Percentiles rank a stretch among this genome's conserved stretches.
These are phyloP conservation scores for Neomorphus geoffroyi DNA, from an alignment of 2,797 vertebrate genomes.

Conservation along the genomic window DNA sequence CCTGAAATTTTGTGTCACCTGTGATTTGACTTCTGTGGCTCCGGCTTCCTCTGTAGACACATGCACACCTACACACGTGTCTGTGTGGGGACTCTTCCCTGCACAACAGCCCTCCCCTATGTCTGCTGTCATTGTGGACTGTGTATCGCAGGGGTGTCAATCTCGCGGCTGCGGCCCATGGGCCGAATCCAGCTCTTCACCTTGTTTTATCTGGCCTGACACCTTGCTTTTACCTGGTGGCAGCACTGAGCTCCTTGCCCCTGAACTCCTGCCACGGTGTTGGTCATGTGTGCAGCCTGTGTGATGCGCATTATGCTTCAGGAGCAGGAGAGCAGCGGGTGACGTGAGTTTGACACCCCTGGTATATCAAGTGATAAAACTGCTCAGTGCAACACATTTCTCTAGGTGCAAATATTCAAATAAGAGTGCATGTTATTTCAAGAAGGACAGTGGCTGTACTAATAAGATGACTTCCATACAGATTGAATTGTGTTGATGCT, in stretches of 20 bases:
- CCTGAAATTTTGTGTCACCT: neutral
- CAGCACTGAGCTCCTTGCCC: too few species aligned
- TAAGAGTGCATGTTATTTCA: neutral
- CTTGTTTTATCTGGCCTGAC: too few species aligned
- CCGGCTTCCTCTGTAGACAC: neutral
- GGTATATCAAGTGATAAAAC: neutral
- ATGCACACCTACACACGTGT: fast-evolving
- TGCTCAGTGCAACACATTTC: neutral
- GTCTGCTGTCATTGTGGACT: neutral
- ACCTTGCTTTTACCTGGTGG: too few species aligned
- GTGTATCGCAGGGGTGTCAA: too few species aligned
- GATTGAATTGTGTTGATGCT: neutral
- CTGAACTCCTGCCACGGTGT: too few species aligned
- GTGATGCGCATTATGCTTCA: too few species aligned
- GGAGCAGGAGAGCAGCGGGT: too few species aligned
- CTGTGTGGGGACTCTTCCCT: neutral
- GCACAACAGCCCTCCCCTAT: neutral
- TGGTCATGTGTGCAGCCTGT: too few species aligned
- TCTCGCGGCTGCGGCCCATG: too few species aligned
- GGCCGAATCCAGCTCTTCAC: too few species aligned
- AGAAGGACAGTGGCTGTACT: neutral
- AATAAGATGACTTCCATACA: neutral
- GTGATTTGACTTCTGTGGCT: neutral
- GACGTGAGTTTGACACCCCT: too few species aligned
- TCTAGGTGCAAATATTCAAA: neutral